Evolutionary conservation across 2,113 vertebrate genomes (phyloP).

Genomic region (Xiphorhynchus elegans): DNA sequence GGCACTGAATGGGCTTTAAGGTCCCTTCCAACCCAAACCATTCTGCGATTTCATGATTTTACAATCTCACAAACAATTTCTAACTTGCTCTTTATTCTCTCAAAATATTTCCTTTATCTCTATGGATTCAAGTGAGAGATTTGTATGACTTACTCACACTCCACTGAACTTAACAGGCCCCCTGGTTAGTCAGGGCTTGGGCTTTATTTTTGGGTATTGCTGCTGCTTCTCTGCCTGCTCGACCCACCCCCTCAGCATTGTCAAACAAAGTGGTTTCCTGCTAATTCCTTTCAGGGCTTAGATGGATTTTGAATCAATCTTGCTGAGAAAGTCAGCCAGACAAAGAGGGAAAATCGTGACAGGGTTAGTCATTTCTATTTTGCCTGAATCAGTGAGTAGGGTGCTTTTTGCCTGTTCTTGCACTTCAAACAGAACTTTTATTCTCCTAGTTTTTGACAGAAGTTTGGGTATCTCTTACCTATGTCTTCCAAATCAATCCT

Average conservation of each 20-base stretch:
- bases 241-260: background rate
- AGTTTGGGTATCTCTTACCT: background rate
- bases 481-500: background rate
- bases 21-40: background rate
- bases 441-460: background rate
- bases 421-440: background rate
- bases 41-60: background rate
- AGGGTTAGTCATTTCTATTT: slow-evolving; percentile 25
- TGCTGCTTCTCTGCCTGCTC: background rate
- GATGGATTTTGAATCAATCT: slow-evolving; percentile 55
- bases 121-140: background rate
- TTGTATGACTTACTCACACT: background rate
- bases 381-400: background rate
- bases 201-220: background rate
- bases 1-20: background rate
- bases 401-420: background rate
- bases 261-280: slow-evolving; percentile 21
- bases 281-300: slow-evolving; percentile 53
- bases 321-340: slow-evolving; percentile 40
- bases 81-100: background rate
- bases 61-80: background rate
- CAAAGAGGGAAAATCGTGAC: slow-evolving; percentile 11
- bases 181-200: background rate
- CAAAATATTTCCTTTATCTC: background rate
- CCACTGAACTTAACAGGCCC: background rate